Evolutionary conservation across 2,797 vertebrate genomes (phyloP), one percentile per base, ranked within the genome.

Genomic region (Pampus argenteus): DNA sequence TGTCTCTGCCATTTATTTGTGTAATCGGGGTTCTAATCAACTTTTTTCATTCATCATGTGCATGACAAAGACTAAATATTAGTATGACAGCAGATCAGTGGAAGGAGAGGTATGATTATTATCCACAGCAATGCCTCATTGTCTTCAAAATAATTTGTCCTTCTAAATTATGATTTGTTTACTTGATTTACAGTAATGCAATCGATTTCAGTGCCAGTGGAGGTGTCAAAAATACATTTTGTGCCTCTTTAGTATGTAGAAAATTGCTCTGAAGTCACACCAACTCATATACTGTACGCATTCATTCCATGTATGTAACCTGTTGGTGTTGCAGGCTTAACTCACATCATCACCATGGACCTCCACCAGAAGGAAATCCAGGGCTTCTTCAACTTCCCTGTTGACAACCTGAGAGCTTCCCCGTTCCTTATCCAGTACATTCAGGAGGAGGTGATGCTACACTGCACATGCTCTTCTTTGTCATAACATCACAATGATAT

Each of bases 301-400:
- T 44, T 44, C 2, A 18, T 7, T 44, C 17, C 40, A 17, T 20
- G 9, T 18, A 4, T 56, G 26, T 74, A 10, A 17, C 40, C 6
- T 1, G 67, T 29, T 79, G n/a, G 0, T 36, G 18, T 65, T 82
- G 36, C 91, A 99, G 98, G 98, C 60, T 90, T 99, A 70, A 97
- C 96, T 40, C 98, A 99, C 85, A 97, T 99, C 79, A 99, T 99
- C 91, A 99, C 98, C n/a, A 98, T 99, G 98, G 98, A 99, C 82
- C 96, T 99, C 66, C 98, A 99, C 81, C 98, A 99, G 86, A 99
- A 99, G 87, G 98, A 99, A 90, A 99, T 99, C 74, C 98, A 99
- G 88, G 98, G 98, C 78, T 99, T 99, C 94, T 99, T 99, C 91
- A 97, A 92, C 83, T 98, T 99, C 81, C 98, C 98, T 0, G 97